Evolutionary conservation across 2,797 vertebrate species (phyloP), one percentile per base, ranked within the genome.

Genomic region (Momotus momota): DNA sequence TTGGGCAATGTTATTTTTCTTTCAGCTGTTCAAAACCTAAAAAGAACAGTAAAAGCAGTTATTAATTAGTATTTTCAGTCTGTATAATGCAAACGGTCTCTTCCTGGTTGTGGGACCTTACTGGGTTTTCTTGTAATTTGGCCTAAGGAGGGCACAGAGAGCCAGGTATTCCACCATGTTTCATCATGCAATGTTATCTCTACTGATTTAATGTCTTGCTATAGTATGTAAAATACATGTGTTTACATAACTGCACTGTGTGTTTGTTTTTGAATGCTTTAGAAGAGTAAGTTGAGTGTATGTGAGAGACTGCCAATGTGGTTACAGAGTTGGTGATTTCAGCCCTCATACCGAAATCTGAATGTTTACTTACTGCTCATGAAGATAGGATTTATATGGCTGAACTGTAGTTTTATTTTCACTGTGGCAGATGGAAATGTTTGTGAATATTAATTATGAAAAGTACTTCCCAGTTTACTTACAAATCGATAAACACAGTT

Each of bases 361-460:
- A 73, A 65, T 74, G 27, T 83, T 94, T 93, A 57, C 69, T 77
- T 70, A 41, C 18, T 74, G 45, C 26, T 48, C 20, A 48, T 75
- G 35, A 77, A 90, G 54, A 41, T 87, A 85, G 70, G 20, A 20
- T 54, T 33, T 82, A 8, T n/a, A n/a, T 71, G 72, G 31, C 52
- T 77, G 64, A 77, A 60, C n/a, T 65, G 57, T n/a, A 57, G 72
- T 77, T 96, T 78, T 69, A 26, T 73, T 96, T 93, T 91, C 45
- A n/a, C 45, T 22, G 20, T 46, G 54, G 64, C 65, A 94, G 54
- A 29, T 0, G 1, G 54, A 88, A 82, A 58, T 35, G 4, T 83
- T 87, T 94, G 27, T 67, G 58, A 81, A 65, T 85, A 84, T 72
- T 81, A 26, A 73, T 86, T 70, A 77, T 71, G 49, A 60, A 80